Base-by-base conservation (phyloP, 1,140 invertebrate genomes). In the Phthorimaea operculella region DNA sequence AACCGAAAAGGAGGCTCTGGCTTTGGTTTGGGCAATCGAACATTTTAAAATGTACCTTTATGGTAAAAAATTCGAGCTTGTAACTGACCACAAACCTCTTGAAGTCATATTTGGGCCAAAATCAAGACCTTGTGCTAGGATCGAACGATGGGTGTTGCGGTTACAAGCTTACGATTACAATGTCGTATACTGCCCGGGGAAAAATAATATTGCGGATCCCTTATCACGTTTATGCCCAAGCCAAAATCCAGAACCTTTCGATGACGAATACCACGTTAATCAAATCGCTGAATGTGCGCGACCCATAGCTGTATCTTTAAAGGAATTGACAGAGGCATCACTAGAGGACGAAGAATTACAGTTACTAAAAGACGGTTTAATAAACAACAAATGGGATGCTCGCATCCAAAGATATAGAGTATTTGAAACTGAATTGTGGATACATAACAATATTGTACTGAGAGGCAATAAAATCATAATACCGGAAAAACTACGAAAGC, bases 21-120 rank as follows among this genome's bases (percentile, higher is more conserved):
- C 58, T 0, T 14, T 69, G 16, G 59, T 68, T 10, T 58, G 48
- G 57, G 51, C 57, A 10, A 12, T 54, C 1, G 57, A 58, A 50
- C 47, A 58, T 54, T 58, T 70, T 52, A 57, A 68, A 4, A 51
- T 54, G 9, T 54, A 54, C 16, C 52, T 58, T 28, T 58, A 8
- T 17, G 66, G 66, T 0, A 64, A 59, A 12, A 12, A 63, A 34
- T 76, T 72, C 49, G 63, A 67, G 7, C 52, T 76, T 12, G 48
- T 73, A 0, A 72, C 64, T 0, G 69, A 74, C 49, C 69, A 74
- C 51, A 72, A 68, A 51, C 62, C 70, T 5, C 50, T 71, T 1
- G 58, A 72, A 33, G 54, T 58, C 3, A 55, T 71, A 3, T 58
- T 58, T 39, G 52, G 51, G 3, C 42, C 33, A 54, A 54, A 54